Evolutionary conservation across 2,888 invertebrate species (phyloP), one percentile per base, ranked within the genome.

Genomic region (Tetragonula carbonaria): DNA sequence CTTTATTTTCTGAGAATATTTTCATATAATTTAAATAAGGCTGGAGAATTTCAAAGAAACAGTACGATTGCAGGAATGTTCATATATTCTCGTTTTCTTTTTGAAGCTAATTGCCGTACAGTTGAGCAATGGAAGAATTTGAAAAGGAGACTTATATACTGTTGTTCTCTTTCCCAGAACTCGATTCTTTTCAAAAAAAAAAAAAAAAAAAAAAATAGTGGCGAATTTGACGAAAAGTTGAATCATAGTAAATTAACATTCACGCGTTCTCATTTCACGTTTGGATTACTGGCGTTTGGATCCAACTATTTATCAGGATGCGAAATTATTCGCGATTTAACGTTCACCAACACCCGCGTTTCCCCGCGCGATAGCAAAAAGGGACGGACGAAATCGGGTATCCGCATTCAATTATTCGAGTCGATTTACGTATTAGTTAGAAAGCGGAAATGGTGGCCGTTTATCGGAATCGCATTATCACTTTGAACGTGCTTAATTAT

Each of bases 401-500:
- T 66, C 50, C 3, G 53, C 38, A 74, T 51, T 67, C 50, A 75
- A 80, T 80, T 74, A 50, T 13, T 57, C 4, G 45, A 57, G 50
- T 66, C 75, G 50, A 72, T 82, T 62, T 67, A 21, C 45, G 23
- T 67, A 81, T 80, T 79, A 75, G 51, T 23, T 51, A 73, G 72
- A 77, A 76, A 67, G 65, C 74, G 59, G 53, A 55, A 57, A 28
- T 51, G 51, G 21, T 21, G 82, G 33, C 38, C 67, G 75, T 67
- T 75, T 67, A 82, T 82, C 67, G 75, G 62, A 82, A 84, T 77
- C 66, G 70, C 73, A 71, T 84, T 74, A 84, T 72, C 78, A 57
- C 68, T 57, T 78, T 51, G 63, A 68, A 53, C 68, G 51, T 45
- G 74, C 21, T 79, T 79, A 83, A 83, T 84, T 84, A 75, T 73